These are phyloP conservation scores for Meda fulgida DNA, from an alignment of 2,797 vertebrate genomes.

Conservation along the genomic window DNA sequence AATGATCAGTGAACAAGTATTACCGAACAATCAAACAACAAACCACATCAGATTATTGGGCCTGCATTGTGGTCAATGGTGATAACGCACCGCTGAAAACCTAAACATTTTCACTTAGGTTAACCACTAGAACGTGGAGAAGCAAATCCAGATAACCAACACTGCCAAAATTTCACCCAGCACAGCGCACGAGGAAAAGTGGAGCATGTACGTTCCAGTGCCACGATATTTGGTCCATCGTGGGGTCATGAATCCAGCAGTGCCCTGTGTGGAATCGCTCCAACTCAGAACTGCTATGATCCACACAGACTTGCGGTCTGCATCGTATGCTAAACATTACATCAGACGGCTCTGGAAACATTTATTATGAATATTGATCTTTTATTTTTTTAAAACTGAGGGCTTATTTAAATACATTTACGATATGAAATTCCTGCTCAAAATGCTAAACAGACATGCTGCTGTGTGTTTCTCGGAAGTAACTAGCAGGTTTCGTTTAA, in stretches of 20 bases:
- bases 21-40: not conserved
- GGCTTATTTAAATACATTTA: conserved; percentile 47
- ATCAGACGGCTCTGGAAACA: not conserved
- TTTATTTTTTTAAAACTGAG: not conserved
- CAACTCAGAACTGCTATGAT: conserved; percentile 45
- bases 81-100: conserved; percentile 3
- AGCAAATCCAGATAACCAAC: conserved; percentile 33
- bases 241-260: conserved; percentile 64
- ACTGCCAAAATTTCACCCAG: conserved; percentile 44
- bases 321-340: conserved; percentile 7
- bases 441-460: conserved; percentile 24
- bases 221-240: conserved; percentile 63
- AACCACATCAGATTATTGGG: not conserved
- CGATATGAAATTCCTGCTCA: not conserved
- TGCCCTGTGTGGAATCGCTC: conserved; percentile 65
- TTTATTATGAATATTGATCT: not conserved
- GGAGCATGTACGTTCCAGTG: conserved; percentile 33
- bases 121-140: conserved; percentile 18
- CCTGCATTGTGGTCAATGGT: not conserved
- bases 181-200: conserved; percentile 11
- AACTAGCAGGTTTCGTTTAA: conserved; percentile 41
- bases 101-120: conserved; percentile 23
- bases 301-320: not conserved
- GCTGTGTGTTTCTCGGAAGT: conserved; percentile 14
- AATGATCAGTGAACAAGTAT: not conserved